A percentile compares a stretch with the other conserved stretches of the same genome.
Evolutionary conservation across 2,113 vertebrate genomes (phyloP).

Genomic region (Plestiodon gilberti): DNA sequence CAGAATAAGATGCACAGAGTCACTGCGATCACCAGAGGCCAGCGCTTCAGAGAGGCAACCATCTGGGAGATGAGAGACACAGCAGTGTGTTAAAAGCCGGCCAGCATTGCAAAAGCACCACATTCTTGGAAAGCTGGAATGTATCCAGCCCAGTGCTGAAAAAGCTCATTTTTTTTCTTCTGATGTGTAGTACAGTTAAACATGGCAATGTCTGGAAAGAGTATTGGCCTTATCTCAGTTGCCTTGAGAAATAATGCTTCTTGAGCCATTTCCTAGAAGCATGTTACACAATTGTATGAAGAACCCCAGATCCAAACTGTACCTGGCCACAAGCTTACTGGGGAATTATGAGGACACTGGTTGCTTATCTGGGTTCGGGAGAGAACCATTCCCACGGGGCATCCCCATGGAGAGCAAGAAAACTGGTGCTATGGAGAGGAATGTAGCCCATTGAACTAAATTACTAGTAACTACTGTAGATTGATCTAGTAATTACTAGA

Average conservation of each 20-base stretch:
- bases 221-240: not conserved
- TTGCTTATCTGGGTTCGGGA: no score
- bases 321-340: not conserved
- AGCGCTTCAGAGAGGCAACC: slow-evolving; percentile 75
- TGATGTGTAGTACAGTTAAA: no score
- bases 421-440: no score
- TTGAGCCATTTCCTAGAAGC: no score
- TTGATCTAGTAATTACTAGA: no score
- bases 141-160: no score
- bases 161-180: no score
- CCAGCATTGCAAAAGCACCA: not conserved
- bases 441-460: not conserved
- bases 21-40: slow-evolving; percentile 73
- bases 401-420: not conserved
- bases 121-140: not conserved
- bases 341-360: no score
- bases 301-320: not conserved
- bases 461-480: no score
- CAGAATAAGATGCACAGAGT: slow-evolving; percentile 77
- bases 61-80: slow-evolving; percentile 72
- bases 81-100: rapidly evolving
- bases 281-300: not conserved
- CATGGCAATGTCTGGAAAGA: no score
- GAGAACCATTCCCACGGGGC: no score
- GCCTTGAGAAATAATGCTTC: not conserved